Percentiles rank a stretch among this genome's conserved stretches.
These are phyloP conservation scores for Automeris io DNA, from an alignment of 2,888 invertebrate genomes.

Conservation along the genomic window DNA sequence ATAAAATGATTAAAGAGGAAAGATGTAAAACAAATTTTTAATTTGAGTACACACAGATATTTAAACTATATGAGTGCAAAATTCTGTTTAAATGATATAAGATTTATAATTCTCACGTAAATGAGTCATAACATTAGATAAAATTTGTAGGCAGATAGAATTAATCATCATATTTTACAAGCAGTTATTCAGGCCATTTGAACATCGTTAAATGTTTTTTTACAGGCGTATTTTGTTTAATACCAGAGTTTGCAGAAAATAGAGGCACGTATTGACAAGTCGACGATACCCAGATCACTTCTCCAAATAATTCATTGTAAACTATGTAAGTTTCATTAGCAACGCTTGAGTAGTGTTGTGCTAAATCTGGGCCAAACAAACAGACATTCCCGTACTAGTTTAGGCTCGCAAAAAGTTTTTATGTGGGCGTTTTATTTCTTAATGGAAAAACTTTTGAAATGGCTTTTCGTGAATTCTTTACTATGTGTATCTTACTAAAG, in stretches of 20 bases:
- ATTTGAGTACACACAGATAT: no score
- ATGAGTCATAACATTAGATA: no score
- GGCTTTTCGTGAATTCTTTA: not conserved
- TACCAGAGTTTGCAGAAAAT: slow-evolving; percentile 6
- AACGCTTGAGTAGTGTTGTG: slow-evolving; percentile 6
- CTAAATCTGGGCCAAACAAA: slow-evolving; percentile 8
- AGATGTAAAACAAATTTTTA: no score
- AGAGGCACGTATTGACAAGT: slow-evolving; percentile 3
- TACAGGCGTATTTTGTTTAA: slow-evolving; percentile 1
- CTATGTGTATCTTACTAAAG: not conserved
- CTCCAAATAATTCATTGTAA: slow-evolving; percentile 6
- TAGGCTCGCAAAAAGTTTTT: slow-evolving; percentile 4
- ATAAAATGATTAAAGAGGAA: no score
- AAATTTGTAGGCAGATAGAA: not conserved
- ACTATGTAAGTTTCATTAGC: slow-evolving; percentile 8
- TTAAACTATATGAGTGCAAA: no score
- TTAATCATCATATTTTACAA: slow-evolving; percentile 3
- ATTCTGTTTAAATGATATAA: no score
- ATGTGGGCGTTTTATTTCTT: slow-evolving; percentile 9
- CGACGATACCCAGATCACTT: slow-evolving; percentile 9
- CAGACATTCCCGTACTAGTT: slow-evolving; percentile 5
- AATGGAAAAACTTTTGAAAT: not conserved
- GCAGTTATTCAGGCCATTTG: slow-evolving; percentile 1
- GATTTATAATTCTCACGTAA: no score
- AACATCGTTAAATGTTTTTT: slow-evolving; percentile 1